Base-by-base conservation (phyloP, 2,888 invertebrate genomes). In the Protodeltote pygarga region DNA sequence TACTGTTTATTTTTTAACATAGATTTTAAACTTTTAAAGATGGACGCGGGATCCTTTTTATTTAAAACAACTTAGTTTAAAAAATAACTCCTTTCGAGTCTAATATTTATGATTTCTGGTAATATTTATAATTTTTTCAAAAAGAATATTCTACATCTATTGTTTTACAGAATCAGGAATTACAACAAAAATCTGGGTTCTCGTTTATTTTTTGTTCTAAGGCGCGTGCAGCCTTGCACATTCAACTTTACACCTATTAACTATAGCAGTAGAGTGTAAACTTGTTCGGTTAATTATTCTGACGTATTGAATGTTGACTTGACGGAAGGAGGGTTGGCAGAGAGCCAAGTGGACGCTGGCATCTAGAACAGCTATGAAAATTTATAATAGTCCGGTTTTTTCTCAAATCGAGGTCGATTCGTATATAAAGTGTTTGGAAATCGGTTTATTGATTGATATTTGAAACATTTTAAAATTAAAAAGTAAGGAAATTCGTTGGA, bases 261-360 rank as follows among this genome's bases (percentile, higher is more conserved):
- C 35, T 9, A 29, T 5, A 10, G 15, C 8, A 33, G 31, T 61
- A 62, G 51, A 52, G 57, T 60, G 21, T 54, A 45, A 61, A 63
- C 52, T 67, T 45, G 37, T 57, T 65, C 65, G 50, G 48, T 37
- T 6, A 34, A 14, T 25, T 27, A 41, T 33, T 58, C 61, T 47
- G 58, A 65, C 61, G 51, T 63, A 57, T 46, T 32, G 21, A 33
- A 44, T 32, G 50, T 49, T 39, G 53, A 42, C 60, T 64, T 58
- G 45, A 16, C 48, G 62, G 44, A 62, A 60, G 62, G 47, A 49
- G 47, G 62, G 47, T 70, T 79, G 79, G 79, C 75, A 33, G 21
- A n/a, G 6, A 0, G 53, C 80, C 79, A 79, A 65, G 50, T 44
- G 21, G 11, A 11, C 13, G n/a, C 32, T 57, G 57, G 58, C 52